Evolutionary conservation across 30 jellyfish, hydroid and myxozoan genomes (phyloP).

Genomic region (Aurelia sp.): DNA sequence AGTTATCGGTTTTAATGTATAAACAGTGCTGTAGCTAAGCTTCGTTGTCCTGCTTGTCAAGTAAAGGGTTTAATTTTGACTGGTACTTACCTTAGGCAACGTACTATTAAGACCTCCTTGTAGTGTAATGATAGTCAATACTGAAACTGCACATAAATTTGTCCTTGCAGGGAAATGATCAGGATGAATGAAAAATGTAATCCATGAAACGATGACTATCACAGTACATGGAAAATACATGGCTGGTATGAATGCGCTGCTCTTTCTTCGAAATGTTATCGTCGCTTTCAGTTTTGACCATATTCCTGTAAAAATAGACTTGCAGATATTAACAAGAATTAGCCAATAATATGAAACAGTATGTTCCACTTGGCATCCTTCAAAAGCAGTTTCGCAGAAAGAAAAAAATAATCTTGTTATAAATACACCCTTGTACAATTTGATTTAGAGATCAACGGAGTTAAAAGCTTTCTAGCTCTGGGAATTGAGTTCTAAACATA

Average conservation of each 20-base stretch:
- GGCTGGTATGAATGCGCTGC: constrained; percentile 87
- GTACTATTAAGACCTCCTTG: constrained; percentile 87
- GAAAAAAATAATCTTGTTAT: too few relatives aligned
- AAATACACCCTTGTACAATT: too few relatives aligned
- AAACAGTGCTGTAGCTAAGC: too few relatives aligned
- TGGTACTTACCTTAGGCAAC: constrained; percentile 81
- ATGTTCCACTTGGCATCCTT: too few relatives aligned
- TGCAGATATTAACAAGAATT: neutral
- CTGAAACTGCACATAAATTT: constrained; percentile 78
- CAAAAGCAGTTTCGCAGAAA: too few relatives aligned
- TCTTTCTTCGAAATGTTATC: constrained; percentile 75
- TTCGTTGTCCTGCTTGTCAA: too few relatives aligned
- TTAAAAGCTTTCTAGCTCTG: too few relatives aligned
- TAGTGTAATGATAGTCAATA: constrained; percentile 80
- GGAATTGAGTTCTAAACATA: too few relatives aligned
- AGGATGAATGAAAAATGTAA: constrained; percentile 85
- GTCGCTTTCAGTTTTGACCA: constrained; percentile 84
- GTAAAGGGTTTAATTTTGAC: too few relatives aligned
- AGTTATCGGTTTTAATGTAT: too few relatives aligned
- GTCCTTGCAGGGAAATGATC: constrained; percentile 96
- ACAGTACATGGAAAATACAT: constrained; percentile 93
- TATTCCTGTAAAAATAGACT: constrained; percentile 60
- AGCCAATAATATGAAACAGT: too few relatives aligned
- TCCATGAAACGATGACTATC: constrained; percentile 87
- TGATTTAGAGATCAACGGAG: too few relatives aligned